Conservation (phyloP, 2,113 vertebrate species). For the Indicator maculatus region DNA sequence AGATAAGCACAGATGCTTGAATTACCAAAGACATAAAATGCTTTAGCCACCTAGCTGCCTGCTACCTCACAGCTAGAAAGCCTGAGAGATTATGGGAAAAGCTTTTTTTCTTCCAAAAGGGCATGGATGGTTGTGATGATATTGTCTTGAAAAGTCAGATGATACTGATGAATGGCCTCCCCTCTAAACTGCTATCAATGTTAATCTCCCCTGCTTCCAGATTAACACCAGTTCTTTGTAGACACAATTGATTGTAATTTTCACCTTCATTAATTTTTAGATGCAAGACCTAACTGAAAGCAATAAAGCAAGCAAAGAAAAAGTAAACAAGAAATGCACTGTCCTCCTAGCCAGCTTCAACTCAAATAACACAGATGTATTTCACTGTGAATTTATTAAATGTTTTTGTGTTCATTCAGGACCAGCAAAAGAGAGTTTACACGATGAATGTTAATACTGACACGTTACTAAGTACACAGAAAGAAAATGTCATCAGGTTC, state of each 20-base stretch:
- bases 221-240: constrained; percentile 19
- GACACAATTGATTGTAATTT: constrained; percentile 26
- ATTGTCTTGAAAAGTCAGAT: constrained; percentile 3
- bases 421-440: not conserved
- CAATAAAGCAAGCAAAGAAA: not conserved
- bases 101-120: not conserved
- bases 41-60: not conserved
- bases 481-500: not conserved
- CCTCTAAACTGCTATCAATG: not conserved
- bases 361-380: not conserved
- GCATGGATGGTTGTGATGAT: not conserved
- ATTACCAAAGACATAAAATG: constrained; percentile 21
- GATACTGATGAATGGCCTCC: not conserved
- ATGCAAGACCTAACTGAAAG: not conserved
- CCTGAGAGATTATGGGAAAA: not conserved
- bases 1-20: constrained; percentile 15
- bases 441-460: not conserved
- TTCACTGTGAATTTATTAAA: not conserved
- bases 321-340: not conserved
- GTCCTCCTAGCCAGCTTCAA: not conserved
- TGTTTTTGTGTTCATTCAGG: not conserved
- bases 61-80: not conserved
- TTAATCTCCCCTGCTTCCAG: not conserved
- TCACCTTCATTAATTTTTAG: constrained; percentile 33
- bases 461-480: not conserved